Base-by-base conservation (phyloP, 2,888 invertebrate genomes). In the Nowickia ferox region DNA sequence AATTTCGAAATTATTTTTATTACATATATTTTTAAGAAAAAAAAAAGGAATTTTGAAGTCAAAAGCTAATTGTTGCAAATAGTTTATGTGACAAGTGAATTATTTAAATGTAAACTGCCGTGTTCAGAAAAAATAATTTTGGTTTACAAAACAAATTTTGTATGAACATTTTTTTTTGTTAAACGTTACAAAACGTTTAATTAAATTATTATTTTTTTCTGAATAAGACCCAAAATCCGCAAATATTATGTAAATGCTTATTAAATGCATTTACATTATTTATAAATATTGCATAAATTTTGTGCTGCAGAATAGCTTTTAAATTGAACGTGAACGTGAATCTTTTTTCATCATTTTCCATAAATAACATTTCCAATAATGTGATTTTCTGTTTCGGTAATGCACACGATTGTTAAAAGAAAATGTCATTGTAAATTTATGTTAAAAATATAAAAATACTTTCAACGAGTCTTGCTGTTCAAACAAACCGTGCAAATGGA, bases 391-490 rank as follows among this genome's bases (percentile, higher is more conserved):
- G 9, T 30, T 30, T 30, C 6, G 6, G 30, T 6, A 30, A 42
- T 22, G 10, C 17, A 53, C 44, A 17, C 30, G 15, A 15, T 6
- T 44, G 44, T 44, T 17, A 55, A 53, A 22, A 30, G 13, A n/a
- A 65, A 55, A 55, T 19, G 76, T 66, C 46, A 57, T 15, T 65
- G 10, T 76, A 22, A 55, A 46, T 66, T 13, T 46, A 55, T 10
- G 44, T 55, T 46, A 38, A 46, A 65, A 65, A 46, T 65, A 4
- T 19, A 66, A 76, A 76, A 38, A 10, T 30, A 38, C 46, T 46
- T 76, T 55, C 46, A 55, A 46, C 66, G 66, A 46, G 30, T 55
- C 53, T 2, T 46, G 75, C 9, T 65, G 13, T 13, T 19, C 17
- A 59, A 59, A 40, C 48, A 48, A 40, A 30, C 42, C 42, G 22